Base-by-base conservation (phyloP, 2,113 vertebrate species). In the Pedetes capensis region DNA sequence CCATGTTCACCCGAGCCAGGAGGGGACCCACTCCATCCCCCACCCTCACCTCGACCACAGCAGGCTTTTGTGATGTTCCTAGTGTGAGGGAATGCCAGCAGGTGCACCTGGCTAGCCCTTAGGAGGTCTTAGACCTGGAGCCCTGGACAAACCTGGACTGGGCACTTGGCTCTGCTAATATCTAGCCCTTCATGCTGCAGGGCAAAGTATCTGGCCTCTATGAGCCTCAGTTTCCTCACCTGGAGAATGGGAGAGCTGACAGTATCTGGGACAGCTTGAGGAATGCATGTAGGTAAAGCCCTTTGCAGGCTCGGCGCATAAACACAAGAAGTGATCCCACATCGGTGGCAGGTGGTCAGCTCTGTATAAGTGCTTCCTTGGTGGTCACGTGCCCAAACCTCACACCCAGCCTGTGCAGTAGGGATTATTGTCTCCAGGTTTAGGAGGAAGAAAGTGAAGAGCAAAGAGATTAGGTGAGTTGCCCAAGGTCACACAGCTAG, bases 361-460 rank as follows among this genome's bases (percentile, higher is more conserved):
- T 1, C 89, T 20, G 1, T 12, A 5, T 14, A 44, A 25, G 42
- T 34, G 64, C 51, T 27, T 51, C 14, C 9, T 8, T 29, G 34
- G 57, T 11, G 12, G 57, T n/a, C 72, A 37, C 64, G 17, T 85
- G 34, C 29, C 82, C 39, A 4, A n/a, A 23, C 47, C 14, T 64
- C 57, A 47, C 32, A 32, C 1, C 22, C 74, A 57, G 14, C 59
- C 59, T 59, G n/a, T 47, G 63, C 85, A 16, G 11, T 23, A 10
- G 53, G 44, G 25, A 16, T 39, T 83, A 32, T 27, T 47, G 32
- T 44, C 61, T 75, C 51, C 44, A 71, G 92, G 87, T 84, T 75
- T 29, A 90, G 82, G 55, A 91, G 57, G n/a, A 95, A n/a, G 87
- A 74, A 78, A 74, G 20, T 32, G 47, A 94, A 74, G 59, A 74